A percentile compares a stretch with the other conserved stretches of the same genome.
phyloP scores from a whole-genome alignment of 2,113 vertebrate species.

The Desmodus rotundus region DNA sequence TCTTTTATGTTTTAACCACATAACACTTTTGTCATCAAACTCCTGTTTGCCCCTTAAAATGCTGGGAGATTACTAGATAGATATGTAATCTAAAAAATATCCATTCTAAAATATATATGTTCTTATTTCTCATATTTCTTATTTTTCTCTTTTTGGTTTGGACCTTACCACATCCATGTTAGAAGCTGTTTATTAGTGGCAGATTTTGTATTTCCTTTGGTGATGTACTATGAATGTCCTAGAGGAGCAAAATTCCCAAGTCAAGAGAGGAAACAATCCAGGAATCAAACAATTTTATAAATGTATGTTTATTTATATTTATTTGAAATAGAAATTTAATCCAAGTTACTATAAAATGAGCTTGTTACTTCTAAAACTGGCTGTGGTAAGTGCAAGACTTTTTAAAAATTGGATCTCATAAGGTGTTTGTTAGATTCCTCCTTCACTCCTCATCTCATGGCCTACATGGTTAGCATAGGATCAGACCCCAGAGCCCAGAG shows the following conservation, averaged over 20 bases:
- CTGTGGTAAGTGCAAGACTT: constrained; percentile 53
- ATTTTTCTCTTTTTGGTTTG: constrained; percentile 56
- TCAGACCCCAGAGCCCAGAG: background rate
- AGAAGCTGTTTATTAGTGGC: constrained; percentile 43
- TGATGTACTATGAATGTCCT: constrained; percentile 38
- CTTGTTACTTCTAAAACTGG: constrained; percentile 71
- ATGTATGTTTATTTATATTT: constrained; percentile 6
- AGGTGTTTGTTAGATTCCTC: background rate
- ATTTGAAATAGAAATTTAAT: constrained; percentile 23
- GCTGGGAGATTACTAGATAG: constrained; percentile 51
- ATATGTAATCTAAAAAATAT: constrained; percentile 68
- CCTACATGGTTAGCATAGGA: background rate
- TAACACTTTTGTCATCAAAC: constrained; percentile 68
- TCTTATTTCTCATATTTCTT: constrained; percentile 59
- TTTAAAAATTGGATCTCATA: constrained; percentile 62
- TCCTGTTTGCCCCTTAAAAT: constrained; percentile 63
- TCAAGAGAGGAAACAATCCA: constrained; percentile 47
- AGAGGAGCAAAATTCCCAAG: constrained; percentile 62
- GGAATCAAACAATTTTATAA: constrained; percentile 55
- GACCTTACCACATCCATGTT: background rate
- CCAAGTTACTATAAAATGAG: constrained; percentile 67
- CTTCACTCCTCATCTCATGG: background rate
- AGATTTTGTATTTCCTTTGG: constrained; percentile 53
- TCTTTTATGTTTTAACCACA: constrained; percentile 69
- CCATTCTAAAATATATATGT: constrained; percentile 62